Percentiles rank a stretch among this genome's conserved stretches.
These are phyloP conservation scores for Hucho hucho DNA, from an alignment of 2,113 vertebrate genomes.

Conservation along the genomic window DNA sequence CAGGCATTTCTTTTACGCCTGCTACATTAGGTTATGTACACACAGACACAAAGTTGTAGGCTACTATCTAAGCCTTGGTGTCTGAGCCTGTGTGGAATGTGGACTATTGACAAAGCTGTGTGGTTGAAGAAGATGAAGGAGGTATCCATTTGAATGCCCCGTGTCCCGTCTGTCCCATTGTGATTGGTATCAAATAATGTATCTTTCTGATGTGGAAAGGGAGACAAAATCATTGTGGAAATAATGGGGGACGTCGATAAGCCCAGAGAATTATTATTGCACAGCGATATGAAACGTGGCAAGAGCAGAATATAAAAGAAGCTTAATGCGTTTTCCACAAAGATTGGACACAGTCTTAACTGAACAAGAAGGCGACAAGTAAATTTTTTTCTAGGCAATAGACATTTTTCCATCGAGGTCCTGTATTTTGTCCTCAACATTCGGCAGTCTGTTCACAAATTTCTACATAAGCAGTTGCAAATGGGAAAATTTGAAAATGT, in stretches of 20 bases:
- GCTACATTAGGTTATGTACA: too few relatives aligned
- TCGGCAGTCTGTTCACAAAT: not conserved
- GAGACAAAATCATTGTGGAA: conserved; percentile 53
- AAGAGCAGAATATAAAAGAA: conserved; percentile 13
- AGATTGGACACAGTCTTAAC: conserved; percentile 3
- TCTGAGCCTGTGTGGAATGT: conserved; percentile 37
- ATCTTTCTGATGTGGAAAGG: conserved; percentile 47
- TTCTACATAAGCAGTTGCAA: not conserved
- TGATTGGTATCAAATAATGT: conserved; percentile 60
- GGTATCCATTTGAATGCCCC: conserved; percentile 45
- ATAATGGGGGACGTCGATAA: conserved; percentile 37
- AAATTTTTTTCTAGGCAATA: not conserved
- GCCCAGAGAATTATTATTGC: conserved; percentile 27
- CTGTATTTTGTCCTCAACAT: not conserved
- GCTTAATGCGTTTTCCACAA: not conserved
- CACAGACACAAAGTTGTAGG: too few relatives aligned
- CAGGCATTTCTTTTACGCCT: too few relatives aligned
- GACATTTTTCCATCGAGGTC: not conserved
- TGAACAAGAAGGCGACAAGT: not conserved
- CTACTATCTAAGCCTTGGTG: too few relatives aligned
- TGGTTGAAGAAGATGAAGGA: conserved; percentile 31
- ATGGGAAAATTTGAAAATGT: not conserved
- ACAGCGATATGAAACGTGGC: conserved; percentile 27
- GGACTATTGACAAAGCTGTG: conserved; percentile 36
- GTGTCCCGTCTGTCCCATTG: conserved; percentile 33